Conservation (phyloP, 2,888 invertebrate species). For the Myathropa florea region DNA sequence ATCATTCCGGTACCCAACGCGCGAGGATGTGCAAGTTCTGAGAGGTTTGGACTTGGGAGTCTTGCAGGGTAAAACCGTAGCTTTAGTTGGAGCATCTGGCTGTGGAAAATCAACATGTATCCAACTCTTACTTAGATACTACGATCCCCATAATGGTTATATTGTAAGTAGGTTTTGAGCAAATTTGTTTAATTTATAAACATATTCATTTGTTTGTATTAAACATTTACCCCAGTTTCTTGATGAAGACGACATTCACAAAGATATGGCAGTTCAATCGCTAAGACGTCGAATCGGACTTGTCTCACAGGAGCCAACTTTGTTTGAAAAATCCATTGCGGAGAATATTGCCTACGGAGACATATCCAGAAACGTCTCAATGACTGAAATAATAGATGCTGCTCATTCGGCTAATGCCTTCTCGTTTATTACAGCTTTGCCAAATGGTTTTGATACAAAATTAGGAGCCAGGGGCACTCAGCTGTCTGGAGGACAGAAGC, state of each 20-base stretch:
- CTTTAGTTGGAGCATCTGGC: slow-evolving; percentile 87
- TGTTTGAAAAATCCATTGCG: slow-evolving; percentile 88
- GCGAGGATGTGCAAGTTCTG: slow-evolving; percentile 87
- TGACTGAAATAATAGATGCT: slow-evolving; percentile 86
- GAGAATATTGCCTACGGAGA: slow-evolving; percentile 93
- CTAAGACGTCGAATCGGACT: slow-evolving; percentile 88
- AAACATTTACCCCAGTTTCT: slow-evolving; percentile 83
- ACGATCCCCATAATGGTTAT: slow-evolving; percentile 86
- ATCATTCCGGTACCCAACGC: slow-evolving; percentile 89
- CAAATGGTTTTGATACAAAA: slow-evolving; percentile 87
- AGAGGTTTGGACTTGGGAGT: slow-evolving; percentile 85
- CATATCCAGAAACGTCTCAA: slow-evolving; percentile 83
- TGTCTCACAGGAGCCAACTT: slow-evolving; percentile 90
- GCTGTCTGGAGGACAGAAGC: slow-evolving; percentile 91
- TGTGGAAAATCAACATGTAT: slow-evolving; percentile 92
- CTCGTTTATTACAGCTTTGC: slow-evolving; percentile 85
- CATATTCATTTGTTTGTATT: slow-evolving; percentile 72
- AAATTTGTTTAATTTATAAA: background rate
- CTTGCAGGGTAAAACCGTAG: slow-evolving; percentile 86
- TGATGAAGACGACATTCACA: slow-evolving; percentile 89
- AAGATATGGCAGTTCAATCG: slow-evolving; percentile 84
- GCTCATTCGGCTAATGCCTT: slow-evolving; percentile 89
- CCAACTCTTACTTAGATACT: slow-evolving; percentile 89
- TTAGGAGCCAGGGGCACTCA: slow-evolving; percentile 88
- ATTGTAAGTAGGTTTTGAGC: slow-evolving; percentile 80